Conservation (phyloP, 2,888 invertebrate species). For the Lithophane semibrunnea region DNA sequence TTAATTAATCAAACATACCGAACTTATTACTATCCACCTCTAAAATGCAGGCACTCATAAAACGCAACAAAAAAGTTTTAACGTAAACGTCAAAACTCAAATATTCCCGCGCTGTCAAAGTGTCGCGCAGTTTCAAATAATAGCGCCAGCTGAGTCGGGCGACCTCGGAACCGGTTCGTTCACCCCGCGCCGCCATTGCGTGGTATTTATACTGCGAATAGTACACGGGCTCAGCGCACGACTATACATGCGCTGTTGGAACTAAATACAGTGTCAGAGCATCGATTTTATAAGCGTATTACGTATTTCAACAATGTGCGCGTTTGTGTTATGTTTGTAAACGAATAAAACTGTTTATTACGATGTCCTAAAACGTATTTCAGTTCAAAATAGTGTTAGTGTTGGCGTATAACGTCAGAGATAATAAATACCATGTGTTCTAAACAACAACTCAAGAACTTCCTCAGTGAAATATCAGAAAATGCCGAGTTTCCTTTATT, state of each 20-base stretch:
- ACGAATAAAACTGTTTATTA: slow-evolving; percentile 5
- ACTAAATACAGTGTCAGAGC: slow-evolving; percentile 35
- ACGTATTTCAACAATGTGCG: slow-evolving; percentile 37
- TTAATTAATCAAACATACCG: too few relatives aligned
- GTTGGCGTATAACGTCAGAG: neutral
- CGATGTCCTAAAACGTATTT: slow-evolving; percentile 5
- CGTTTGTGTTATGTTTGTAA: slow-evolving; percentile 17
- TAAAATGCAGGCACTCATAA: neutral
- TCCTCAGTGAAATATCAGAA: slow-evolving; percentile 65
- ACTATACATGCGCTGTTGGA: slow-evolving; percentile 51
- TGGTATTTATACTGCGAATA: slow-evolving; percentile 40
- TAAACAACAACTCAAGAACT: slow-evolving; percentile 51
- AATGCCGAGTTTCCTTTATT: slow-evolving; percentile 62
- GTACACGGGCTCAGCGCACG: slow-evolving; percentile 64
- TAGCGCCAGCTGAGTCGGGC: slow-evolving; percentile 12
- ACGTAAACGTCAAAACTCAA: slow-evolving; percentile 40
- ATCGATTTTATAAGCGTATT: slow-evolving; percentile 36
- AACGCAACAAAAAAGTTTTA: neutral
- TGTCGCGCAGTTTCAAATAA: slow-evolving; percentile 49
- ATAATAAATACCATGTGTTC: slow-evolving; percentile 43
- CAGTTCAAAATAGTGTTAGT: neutral
- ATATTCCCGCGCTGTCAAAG: slow-evolving; percentile 54
- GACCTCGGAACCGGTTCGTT: slow-evolving; percentile 42
- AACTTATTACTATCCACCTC: neutral
- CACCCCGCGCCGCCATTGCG: slow-evolving; percentile 54